Base-by-base conservation (phyloP, 2,113 vertebrate species). In the Hyla sarda region DNA sequence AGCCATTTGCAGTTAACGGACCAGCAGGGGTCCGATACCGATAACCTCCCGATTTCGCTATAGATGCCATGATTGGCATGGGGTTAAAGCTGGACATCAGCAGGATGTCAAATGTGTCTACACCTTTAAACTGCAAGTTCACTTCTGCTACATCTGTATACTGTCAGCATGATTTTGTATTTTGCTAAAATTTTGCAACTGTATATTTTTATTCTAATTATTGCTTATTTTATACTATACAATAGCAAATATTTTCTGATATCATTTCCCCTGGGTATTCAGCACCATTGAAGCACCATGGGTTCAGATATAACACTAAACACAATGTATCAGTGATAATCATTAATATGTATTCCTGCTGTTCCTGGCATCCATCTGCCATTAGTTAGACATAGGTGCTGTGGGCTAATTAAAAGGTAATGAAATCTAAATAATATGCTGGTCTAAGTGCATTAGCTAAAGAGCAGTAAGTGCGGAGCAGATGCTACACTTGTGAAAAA, bases 331-430 rank as follows among this genome's bases (percentile, higher is more conserved):
- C 88, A 91, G 91, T n/a, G 78, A 78, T 28, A 74, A 16, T 65
- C 50, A 88, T 77, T 50, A 60, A 88, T 81, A 85, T 87, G 48
- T 2, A 84, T 65, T 71, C 37, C 60, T 89, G 41, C 47, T 89
- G 88, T 88, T 90, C 86, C 62, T 34, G 85, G 73, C 82, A 88
- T 83, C 88, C 91, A 91, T 91, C 90, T 93, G 92, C 88, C 88
- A 89, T 83, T 88, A 88, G 74, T 88, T 89, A 91, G 58, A 84
- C 88, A 89, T 82, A 91, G 89, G 88, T 91, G 90, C 87, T 83
- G 52, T 88, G 84, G 84, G 84, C 88, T 92, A 92, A 90, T 92
- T 90, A 93, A 91, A 92, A 90, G 90, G 90, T 93, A 92, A 92
- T 91, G 88, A 91, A 91, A 92, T 91, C 90, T 77, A 92, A 92